Percentiles rank a stretch among this genome's conserved stretches.
Conservation (phyloP, 2,888 invertebrate species). For the Herminia tarsipennalis region DNA sequence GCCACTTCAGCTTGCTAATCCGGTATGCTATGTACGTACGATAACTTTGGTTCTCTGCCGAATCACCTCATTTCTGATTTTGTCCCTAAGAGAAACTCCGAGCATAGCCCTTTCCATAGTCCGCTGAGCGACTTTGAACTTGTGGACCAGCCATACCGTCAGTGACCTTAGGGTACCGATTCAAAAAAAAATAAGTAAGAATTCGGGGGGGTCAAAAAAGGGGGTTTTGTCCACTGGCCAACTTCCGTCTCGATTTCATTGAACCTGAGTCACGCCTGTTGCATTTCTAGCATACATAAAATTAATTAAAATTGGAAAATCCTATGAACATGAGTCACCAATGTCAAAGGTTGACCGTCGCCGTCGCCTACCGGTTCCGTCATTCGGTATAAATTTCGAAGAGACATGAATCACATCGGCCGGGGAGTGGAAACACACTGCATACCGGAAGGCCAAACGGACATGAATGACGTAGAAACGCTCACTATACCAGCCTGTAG, state of each 20-base stretch:
- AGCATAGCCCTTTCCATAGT: too few relatives aligned
- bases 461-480: conserved; percentile 41
- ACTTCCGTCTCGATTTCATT: not conserved
- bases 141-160: too few relatives aligned
- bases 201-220: too few relatives aligned
- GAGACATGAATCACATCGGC: conserved; percentile 30
- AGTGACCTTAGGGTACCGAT: too few relatives aligned
- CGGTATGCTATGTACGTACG: too few relatives aligned
- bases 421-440: conserved; percentile 25
- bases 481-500: conserved; percentile 15
- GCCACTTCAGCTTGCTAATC: too few relatives aligned
- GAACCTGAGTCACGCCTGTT: not conserved
- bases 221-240: too few relatives aligned
- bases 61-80: too few relatives aligned
- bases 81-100: too few relatives aligned
- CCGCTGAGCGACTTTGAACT: too few relatives aligned
- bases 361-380: conserved; percentile 19
- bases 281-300: conserved; percentile 1
- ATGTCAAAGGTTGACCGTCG: conserved; percentile 5
- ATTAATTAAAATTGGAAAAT: conserved; percentile 6
- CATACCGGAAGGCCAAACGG: conserved; percentile 39
- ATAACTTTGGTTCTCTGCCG: too few relatives aligned
- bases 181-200: too few relatives aligned
- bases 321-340: conserved; percentile 7
- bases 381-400: conserved; percentile 21